phyloP scores from a whole-genome alignment of 1,140 invertebrate species.

The Drosophila elegans region DNA sequence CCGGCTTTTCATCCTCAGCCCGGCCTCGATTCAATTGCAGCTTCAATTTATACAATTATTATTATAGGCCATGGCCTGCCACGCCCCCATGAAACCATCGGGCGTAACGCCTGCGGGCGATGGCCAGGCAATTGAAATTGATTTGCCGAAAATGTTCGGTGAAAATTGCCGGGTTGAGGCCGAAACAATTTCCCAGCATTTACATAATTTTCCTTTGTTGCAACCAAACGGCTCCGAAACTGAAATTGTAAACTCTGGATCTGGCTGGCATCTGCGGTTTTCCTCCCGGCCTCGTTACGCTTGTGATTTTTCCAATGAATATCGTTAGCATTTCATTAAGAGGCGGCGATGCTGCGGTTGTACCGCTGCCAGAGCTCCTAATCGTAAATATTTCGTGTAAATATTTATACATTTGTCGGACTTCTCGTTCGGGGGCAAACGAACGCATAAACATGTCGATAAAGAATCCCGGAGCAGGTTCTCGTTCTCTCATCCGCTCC shows the following conservation, averaged over 20 bases:
- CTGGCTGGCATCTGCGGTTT: slow-evolving; percentile 37
- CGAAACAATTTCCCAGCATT: slow-evolving; percentile 77
- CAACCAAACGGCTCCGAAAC: slow-evolving; percentile 24
- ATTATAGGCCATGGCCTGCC: slow-evolving; percentile 67
- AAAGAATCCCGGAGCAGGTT: slow-evolving; percentile 43
- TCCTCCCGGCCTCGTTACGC: slow-evolving; percentile 52
- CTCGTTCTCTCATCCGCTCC: slow-evolving; percentile 23
- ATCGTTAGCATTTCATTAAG: slow-evolving; percentile 81
- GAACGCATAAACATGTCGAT: slow-evolving; percentile 69
- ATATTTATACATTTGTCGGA: slow-evolving; percentile 70
- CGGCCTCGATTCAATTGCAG: slow-evolving; percentile 39
- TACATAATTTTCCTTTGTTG: slow-evolving; percentile 77
- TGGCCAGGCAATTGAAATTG: slow-evolving; percentile 60
- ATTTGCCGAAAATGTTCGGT: slow-evolving; percentile 68
- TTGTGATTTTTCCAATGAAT: slow-evolving; percentile 77
- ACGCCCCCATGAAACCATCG: slow-evolving; percentile 16
- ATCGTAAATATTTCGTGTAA: slow-evolving; percentile 59
- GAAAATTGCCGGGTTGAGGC: slow-evolving; percentile 56
- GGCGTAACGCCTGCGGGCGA: slow-evolving; percentile 5
- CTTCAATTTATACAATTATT: slow-evolving; percentile 77
- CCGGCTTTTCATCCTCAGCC: not conserved
- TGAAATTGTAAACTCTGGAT: slow-evolving; percentile 47
- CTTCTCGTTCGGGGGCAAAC: slow-evolving; percentile 43
- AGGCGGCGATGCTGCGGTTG: slow-evolving; percentile 32
- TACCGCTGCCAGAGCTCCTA: slow-evolving; percentile 13